These are phyloP conservation scores for Microcebus tavaratra DNA, from an alignment of 2,113 vertebrate genomes.

Conservation along the genomic window DNA sequence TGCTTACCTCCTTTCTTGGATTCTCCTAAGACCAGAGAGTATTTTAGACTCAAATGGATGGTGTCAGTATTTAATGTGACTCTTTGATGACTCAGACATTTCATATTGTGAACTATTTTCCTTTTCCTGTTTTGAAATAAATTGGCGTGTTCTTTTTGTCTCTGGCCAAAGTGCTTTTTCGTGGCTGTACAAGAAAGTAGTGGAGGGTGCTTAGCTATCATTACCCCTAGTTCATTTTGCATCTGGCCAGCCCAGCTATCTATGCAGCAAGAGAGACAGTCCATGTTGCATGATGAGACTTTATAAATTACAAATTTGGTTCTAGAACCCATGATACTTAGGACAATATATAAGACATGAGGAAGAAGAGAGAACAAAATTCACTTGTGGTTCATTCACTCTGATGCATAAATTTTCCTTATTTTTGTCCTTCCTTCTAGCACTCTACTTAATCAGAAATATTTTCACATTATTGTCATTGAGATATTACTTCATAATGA, in stretches of 20 bases:
- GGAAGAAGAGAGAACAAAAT: not conserved
- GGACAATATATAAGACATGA: not conserved
- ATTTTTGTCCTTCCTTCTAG: not conserved
- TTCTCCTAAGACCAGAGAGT: not conserved
- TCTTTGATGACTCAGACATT: slow-evolving; percentile 22
- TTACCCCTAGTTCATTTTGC: not conserved
- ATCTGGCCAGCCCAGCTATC: not conserved
- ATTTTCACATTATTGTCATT: not conserved
- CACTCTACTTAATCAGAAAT: not conserved
- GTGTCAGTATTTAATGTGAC: slow-evolving; percentile 70
- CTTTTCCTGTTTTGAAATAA: slow-evolving; percentile 64
- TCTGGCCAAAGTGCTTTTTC: not conserved
- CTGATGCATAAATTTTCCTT: not conserved
- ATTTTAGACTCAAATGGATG: slow-evolving; percentile 46
- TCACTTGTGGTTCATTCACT: not conserved
- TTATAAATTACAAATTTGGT: not conserved
- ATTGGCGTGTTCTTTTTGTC: not conserved
- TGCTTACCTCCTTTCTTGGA: not conserved
- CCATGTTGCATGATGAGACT: no score
- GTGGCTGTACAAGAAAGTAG: not conserved
- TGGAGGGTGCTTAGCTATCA: not conserved
- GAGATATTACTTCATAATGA: slow-evolving; percentile 5
- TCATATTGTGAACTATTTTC: slow-evolving; percentile 35
- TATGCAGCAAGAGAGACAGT: not conserved
- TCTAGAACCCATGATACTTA: not conserved